A percentile compares a stretch with the other conserved stretches of the same genome.
Conservation (phyloP, 2,113 vertebrate species). For the Xiphophorus hellerii region DNA sequence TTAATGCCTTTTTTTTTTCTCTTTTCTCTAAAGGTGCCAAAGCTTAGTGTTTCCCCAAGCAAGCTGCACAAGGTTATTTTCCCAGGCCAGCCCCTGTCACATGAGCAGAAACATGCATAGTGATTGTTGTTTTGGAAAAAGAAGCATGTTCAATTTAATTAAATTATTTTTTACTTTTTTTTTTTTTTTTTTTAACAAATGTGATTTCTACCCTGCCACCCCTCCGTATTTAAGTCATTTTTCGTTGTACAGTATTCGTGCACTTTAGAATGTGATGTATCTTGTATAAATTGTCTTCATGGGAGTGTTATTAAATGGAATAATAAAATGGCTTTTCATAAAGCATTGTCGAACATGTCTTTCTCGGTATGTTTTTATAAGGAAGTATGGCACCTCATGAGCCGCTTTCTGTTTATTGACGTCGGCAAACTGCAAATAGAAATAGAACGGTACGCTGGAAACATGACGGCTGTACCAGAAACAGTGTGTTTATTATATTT, state of each 20-base stretch:
- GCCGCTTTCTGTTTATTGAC: neutral
- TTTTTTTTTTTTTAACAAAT: conserved; percentile 67
- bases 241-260: conserved; percentile 87
- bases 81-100: conserved; percentile 71
- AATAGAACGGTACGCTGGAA: neutral
- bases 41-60: conserved; percentile 87
- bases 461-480: neutral
- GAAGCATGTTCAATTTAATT: conserved; percentile 72
- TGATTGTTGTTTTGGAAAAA: conserved; percentile 66
- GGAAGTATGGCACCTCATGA: neutral
- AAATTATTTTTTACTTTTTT: conserved; percentile 66
- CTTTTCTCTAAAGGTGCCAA: conserved; percentile 91
- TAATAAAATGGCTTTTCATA: conserved; percentile 84
- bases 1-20: conserved; percentile 77
- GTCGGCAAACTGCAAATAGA: neutral
- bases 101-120: conserved; percentile 74
- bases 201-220: conserved; percentile 17
- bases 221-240: conserved; percentile 86
- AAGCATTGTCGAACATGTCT: conserved; percentile 61
- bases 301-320: conserved; percentile 83
- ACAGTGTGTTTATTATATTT: neutral
- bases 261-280: conserved; percentile 94
- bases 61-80: conserved; percentile 76
- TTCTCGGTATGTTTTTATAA: conserved; percentile 30
- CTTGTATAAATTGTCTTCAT: conserved; percentile 89